phyloP scores from a whole-genome alignment of 2,888 invertebrate genomes.

The Heteromyza rotundicornis region DNA sequence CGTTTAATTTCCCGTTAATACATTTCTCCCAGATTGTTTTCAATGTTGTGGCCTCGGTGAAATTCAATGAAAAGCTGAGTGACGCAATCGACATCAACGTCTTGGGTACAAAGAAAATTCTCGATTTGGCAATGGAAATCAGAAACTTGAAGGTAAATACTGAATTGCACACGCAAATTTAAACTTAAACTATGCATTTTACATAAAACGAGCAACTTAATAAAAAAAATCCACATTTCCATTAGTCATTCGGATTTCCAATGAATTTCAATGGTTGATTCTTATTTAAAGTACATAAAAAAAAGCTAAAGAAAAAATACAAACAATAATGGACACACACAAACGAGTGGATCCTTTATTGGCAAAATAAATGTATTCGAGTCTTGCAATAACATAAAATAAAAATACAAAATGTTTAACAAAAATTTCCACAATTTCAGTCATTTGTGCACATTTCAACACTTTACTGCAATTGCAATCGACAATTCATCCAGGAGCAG shows the following conservation, averaged over 20 bases:
- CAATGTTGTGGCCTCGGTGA: conserved; percentile 63
- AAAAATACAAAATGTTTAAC: background rate
- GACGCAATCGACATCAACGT: conserved; percentile 63
- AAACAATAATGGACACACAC: too few relatives aligned
- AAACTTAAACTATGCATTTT: too few relatives aligned
- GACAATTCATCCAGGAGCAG: conserved; percentile 59
- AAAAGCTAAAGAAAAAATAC: too few relatives aligned
- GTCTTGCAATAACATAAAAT: too few relatives aligned
- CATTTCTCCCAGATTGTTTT: conserved; percentile 62
- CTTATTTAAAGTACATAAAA: too few relatives aligned
- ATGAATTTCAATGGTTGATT: too few relatives aligned
- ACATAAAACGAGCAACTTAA: too few relatives aligned
- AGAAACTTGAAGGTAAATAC: conserved; percentile 58
- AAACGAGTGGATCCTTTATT: too few relatives aligned
- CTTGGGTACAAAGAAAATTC: conserved; percentile 62
- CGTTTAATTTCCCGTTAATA: conserved; percentile 41
- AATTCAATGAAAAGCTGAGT: conserved; percentile 63
- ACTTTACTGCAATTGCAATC: conserved; percentile 63
- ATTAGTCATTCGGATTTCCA: too few relatives aligned
- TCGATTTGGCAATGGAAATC: conserved; percentile 62
- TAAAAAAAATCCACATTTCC: too few relatives aligned
- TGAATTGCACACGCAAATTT: too few relatives aligned
- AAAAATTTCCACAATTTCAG: conserved; percentile 36
- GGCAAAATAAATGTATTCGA: too few relatives aligned
- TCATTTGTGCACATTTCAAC: conserved; percentile 63